A percentile compares a stretch with the other conserved stretches of the same genome.
phyloP scores from a whole-genome alignment of 2,797 vertebrate genomes.

The Rhincodon typus region DNA sequence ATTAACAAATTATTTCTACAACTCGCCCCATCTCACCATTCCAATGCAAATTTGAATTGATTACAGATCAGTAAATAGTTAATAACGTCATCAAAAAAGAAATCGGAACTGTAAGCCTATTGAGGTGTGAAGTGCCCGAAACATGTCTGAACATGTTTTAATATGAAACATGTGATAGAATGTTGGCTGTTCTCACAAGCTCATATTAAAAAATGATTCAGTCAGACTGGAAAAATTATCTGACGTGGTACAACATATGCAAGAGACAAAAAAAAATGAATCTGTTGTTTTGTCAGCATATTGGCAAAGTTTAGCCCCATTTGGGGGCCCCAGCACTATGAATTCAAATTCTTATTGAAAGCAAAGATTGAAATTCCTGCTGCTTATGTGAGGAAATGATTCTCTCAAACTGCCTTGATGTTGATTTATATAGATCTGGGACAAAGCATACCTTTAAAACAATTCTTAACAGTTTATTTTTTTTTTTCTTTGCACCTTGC shows the following conservation, averaged over 20 bases:
- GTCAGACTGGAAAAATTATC: conserved; percentile 29
- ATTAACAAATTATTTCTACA: not conserved
- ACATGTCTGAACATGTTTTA: conserved; percentile 34
- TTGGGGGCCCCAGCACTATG: conserved; percentile 1
- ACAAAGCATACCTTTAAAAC: not conserved
- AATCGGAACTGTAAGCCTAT: not conserved
- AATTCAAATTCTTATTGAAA: conserved; percentile 11
- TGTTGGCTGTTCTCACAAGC: conserved; percentile 25
- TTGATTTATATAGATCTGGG: not conserved
- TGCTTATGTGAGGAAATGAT: not conserved
- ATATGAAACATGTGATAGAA: not conserved
- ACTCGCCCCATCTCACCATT: not conserved
- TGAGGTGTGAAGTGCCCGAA: not conserved
- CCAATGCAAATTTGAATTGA: not conserved
- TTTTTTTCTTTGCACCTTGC: not conserved
- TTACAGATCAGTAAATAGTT: conserved; percentile 1
- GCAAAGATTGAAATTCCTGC: conserved; percentile 22
- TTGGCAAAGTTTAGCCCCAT: conserved; percentile 5
- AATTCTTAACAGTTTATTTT: not conserved
- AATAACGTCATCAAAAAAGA: not conserved
- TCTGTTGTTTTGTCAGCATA: conserved; percentile 22
- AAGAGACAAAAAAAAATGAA: conserved; percentile 20
- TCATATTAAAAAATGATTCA: conserved; percentile 28
- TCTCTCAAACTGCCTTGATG: not conserved
- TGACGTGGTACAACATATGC: conserved; percentile 22